phyloP scores from a whole-genome alignment of 37 sponge, comb jelly and placozoan genomes.

The Ianthella basta region DNA sequence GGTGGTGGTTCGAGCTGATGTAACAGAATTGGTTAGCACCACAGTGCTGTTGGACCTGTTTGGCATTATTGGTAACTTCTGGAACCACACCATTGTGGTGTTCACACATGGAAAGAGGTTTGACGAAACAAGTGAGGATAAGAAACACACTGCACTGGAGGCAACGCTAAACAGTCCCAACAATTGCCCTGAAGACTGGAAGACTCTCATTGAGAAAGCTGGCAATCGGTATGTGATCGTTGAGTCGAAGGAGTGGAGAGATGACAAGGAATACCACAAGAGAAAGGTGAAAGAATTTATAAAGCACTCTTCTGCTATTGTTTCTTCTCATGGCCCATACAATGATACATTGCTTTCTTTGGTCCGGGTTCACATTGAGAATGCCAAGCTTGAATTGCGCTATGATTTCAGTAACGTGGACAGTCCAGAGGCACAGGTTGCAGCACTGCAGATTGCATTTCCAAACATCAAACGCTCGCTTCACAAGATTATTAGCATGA shows the following conservation, averaged over 20 bases:
- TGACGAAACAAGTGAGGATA: neutral
- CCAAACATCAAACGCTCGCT: neutral
- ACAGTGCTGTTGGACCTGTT: neutral
- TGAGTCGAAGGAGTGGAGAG: neutral
- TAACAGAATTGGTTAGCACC: neutral
- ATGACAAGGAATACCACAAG: neutral
- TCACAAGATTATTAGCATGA: neutral
- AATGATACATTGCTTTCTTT: neutral
- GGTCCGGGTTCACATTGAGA: neutral
- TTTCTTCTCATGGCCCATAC: neutral
- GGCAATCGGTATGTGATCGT: neutral
- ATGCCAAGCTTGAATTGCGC: neutral
- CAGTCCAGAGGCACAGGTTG: neutral
- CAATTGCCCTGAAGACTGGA: neutral
- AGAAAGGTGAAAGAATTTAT: neutral
- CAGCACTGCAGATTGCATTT: neutral
- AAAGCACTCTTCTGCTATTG: neutral
- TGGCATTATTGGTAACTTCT: conserved; percentile 8
- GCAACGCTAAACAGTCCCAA: neutral
- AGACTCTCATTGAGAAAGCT: neutral
- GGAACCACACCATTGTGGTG: conserved; percentile 5
- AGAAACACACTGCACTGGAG: neutral
- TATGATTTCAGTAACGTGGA: neutral
- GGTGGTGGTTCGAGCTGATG: neutral
- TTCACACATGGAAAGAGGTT: conserved; percentile 1